A percentile compares a stretch with the other conserved stretches of the same genome.
These are phyloP conservation scores for Geodia barretti DNA, from an alignment of 37 sponge, comb jelly and placozoan genomes.

Conservation along the genomic window DNA sequence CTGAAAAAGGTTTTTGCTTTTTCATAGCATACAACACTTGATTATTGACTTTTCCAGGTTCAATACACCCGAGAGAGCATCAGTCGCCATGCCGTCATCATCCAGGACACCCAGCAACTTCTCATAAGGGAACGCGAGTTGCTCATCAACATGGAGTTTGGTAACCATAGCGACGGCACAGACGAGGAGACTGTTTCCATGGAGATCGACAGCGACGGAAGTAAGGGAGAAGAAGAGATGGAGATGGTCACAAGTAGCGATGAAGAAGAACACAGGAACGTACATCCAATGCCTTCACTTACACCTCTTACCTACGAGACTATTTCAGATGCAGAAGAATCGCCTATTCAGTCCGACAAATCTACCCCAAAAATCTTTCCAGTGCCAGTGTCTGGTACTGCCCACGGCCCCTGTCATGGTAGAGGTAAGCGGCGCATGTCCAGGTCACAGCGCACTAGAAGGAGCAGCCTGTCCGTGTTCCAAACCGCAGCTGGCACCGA, in stretches of 20 bases:
- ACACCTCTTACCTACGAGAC: not conserved
- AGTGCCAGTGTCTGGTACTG: not conserved
- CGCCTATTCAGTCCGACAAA: not conserved
- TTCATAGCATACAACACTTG: too few relatives aligned
- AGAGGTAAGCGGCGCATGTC: not conserved
- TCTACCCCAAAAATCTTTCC: not conserved
- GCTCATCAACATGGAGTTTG: not conserved
- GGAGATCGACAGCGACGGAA: not conserved
- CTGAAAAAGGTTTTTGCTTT: too few relatives aligned
- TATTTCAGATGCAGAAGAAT: conserved; percentile 19
- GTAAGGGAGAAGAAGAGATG: not conserved
- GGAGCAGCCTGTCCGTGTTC: not conserved
- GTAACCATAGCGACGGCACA: not conserved
- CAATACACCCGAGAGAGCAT: not conserved
- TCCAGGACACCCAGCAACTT: not conserved
- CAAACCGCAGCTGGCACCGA: not conserved
- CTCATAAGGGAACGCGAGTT: not conserved
- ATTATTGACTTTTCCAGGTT: not conserved
- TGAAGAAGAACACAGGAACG: not conserved
- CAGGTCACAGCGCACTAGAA: not conserved
- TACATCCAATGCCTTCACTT: not conserved
- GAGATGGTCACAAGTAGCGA: not conserved
- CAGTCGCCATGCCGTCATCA: not conserved
- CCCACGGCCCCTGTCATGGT: not conserved
- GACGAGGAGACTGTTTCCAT: not conserved